phyloP scores from a whole-genome alignment of 2,113 vertebrate species.

The Acrocephalus arundinaceus region DNA sequence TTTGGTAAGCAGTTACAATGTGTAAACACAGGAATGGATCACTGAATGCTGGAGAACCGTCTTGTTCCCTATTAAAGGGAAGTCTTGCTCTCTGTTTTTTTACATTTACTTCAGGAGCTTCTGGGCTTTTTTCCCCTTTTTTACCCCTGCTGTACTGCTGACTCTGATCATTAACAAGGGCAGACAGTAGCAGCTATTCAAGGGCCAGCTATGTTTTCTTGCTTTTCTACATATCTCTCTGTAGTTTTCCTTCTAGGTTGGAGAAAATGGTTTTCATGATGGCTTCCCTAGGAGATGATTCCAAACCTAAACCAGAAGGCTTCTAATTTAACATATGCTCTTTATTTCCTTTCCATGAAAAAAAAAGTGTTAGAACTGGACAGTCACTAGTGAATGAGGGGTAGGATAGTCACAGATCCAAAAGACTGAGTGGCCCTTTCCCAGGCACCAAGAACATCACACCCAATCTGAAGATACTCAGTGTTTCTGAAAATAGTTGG shows the following conservation, averaged over 20 bases:
- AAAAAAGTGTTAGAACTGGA: neutral
- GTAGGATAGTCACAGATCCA: neutral
- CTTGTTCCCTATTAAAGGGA: neutral
- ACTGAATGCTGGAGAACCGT: neutral
- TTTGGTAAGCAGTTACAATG: neutral
- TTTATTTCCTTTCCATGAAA: neutral
- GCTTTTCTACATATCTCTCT: neutral
- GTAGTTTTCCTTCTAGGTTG: neutral
- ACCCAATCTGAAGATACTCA: neutral
- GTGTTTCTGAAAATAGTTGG: neutral
- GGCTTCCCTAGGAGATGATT: neutral
- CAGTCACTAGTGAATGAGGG: neutral
- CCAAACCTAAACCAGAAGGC: neutral
- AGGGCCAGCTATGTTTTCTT: neutral
- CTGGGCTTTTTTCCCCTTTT: neutral
- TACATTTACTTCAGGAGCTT: neutral
- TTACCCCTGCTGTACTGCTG: neutral
- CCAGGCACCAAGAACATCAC: neutral
- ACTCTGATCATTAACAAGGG: neutral
- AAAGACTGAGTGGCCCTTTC: neutral
- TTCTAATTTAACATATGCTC: neutral
- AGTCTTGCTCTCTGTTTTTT: neutral
- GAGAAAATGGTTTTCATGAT: neutral
- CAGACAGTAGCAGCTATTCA: neutral
- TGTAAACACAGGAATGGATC: neutral